phyloP scores from a whole-genome alignment of 2,888 invertebrate genomes.

The Tortrix viridana region DNA sequence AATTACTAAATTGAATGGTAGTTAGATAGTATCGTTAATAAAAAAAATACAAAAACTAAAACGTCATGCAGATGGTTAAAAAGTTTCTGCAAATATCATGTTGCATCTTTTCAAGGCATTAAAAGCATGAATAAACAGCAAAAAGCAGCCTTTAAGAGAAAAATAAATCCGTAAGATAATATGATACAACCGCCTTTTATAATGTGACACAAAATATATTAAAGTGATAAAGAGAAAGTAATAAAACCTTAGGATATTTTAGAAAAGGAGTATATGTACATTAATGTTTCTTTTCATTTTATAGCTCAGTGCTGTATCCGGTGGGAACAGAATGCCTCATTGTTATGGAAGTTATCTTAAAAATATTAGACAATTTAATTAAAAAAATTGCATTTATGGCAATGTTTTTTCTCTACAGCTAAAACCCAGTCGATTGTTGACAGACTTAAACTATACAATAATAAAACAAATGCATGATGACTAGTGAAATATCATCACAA shows the following conservation, averaged over 20 bases:
- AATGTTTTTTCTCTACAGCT: background rate
- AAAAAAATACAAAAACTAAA: too few relatives aligned
- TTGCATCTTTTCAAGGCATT: slow-evolving; percentile 2
- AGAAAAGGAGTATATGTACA: slow-evolving; percentile 1
- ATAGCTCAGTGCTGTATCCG: slow-evolving; percentile 5
- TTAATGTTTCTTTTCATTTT: background rate
- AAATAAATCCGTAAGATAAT: too few relatives aligned
- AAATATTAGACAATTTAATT: too few relatives aligned
- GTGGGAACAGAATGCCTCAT: slow-evolving; percentile 5
- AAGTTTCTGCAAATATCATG: background rate
- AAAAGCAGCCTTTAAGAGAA: background rate
- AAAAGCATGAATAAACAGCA: slow-evolving; percentile 8
- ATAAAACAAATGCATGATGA: slow-evolving; percentile 16
- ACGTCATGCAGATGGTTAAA: background rate
- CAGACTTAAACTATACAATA: background rate
- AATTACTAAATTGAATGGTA: too few relatives aligned
- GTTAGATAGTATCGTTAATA: too few relatives aligned
- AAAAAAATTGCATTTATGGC: background rate
- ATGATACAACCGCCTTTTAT: too few relatives aligned
- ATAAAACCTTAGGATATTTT: background rate
- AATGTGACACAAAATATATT: too few relatives aligned
- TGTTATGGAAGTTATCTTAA: background rate
- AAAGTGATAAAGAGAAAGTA: too few relatives aligned
- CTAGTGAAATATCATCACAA: background rate
- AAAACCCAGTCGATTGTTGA: background rate